Evolutionary conservation across 2,113 vertebrate genomes (phyloP), one percentile per base, ranked within the genome.

Genomic region (Egretta garzetta): DNA sequence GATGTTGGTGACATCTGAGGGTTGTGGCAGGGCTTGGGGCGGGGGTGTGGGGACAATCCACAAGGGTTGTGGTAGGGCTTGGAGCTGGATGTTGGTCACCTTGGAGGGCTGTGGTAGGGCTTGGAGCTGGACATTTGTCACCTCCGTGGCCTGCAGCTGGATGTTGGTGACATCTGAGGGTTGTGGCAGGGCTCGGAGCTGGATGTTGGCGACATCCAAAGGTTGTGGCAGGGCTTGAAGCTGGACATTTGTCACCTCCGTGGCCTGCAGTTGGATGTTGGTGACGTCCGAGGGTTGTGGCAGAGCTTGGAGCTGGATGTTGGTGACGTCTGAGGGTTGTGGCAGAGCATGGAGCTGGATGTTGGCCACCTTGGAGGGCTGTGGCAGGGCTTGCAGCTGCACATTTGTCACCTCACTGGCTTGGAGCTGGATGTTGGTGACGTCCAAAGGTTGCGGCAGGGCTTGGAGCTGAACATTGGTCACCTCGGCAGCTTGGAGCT

Each of bases 341-440:
- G 88, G 53, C 22, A 81, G 20, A 7, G 73, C 35, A 12, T 47
- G 47, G 20, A 47, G 47, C 47, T 47, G 47, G 47, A 39, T 39
- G 39, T 32, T 53, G n/a, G 63, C 21, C 9, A 63, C 59, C 0
- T 86, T 21, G 0, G 13, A 14, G 39, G 39, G 39, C 11, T 39
- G 39, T 39, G 39, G 39, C 39, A 39, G 39, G 11, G 39, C 39
- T 11, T 45, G 62, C 5, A 62, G 43, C 27, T 64, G 81, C n/a
- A n/a, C n/a, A 14, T 62, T 71, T 28, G 56, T 50, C 14, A 84
- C 24, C 4, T 84, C 55, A 4, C 67, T 75, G 0, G 96, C 82
- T 45, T 97, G 97, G 2, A 98, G 94, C 62, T 98, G 97, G n/a
- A 98, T 86, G 1, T 92, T 86, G 13, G 93, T 73, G 33, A 97